These are phyloP conservation scores for Microctonus brassicae DNA, from an alignment of 2,888 invertebrate species.

Conservation along the genomic window DNA sequence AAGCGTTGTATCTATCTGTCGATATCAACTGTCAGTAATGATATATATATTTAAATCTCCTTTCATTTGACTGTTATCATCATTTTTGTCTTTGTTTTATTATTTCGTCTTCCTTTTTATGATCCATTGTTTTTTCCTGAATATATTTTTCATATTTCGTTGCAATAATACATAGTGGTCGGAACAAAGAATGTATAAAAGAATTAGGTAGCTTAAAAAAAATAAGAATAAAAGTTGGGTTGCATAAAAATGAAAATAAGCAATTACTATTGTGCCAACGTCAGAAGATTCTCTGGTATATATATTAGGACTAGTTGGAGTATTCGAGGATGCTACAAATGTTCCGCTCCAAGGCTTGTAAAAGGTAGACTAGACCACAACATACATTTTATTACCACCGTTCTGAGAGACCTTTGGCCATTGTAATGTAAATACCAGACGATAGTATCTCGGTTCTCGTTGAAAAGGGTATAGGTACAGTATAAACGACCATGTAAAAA, in stretches of 20 bases:
- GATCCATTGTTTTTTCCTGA: too few species aligned
- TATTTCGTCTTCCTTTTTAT: neutral
- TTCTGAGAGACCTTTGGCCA: constrained; percentile 45
- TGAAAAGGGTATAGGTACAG: neutral
- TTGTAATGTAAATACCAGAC: constrained; percentile 48
- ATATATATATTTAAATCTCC: neutral
- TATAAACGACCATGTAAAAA: neutral
- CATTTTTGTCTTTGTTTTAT: neutral
- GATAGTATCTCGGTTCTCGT: constrained; percentile 42
- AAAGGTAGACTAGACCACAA: constrained; percentile 43
- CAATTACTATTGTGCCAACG: constrained; percentile 35
- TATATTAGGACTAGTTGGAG: constrained; percentile 3
- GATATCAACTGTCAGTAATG: neutral
- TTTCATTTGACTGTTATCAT: neutral
- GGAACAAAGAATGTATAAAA: constrained; percentile 10
- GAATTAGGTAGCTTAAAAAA: neutral
- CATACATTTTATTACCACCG: constrained; percentile 46
- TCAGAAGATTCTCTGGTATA: constrained; percentile 20
- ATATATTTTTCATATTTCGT: neutral
- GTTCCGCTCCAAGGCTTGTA: constrained; percentile 43
- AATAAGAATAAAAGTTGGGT: constrained; percentile 19
- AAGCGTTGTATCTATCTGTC: neutral
- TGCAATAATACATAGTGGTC: neutral
- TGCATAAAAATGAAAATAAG: constrained; percentile 14
- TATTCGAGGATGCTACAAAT: constrained; percentile 31